phyloP scores from a whole-genome alignment of 53 echinoderm and acorn worm species.

The Luidia sarsii region DNA sequence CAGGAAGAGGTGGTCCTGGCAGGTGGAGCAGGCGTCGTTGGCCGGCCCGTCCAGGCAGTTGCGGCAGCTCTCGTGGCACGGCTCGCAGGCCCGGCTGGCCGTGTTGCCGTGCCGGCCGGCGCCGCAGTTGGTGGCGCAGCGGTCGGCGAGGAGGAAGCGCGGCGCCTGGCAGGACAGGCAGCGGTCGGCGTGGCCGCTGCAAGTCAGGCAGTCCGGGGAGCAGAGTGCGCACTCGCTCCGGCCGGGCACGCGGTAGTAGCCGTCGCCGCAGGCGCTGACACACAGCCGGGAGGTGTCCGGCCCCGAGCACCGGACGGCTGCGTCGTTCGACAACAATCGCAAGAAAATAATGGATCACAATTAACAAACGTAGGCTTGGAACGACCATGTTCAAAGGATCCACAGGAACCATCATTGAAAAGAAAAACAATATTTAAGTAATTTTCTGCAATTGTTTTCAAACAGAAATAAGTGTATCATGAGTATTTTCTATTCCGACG shows the following conservation, averaged over 20 bases:
- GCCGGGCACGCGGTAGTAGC: conserved; percentile 70
- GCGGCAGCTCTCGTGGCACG: conserved; percentile 74
- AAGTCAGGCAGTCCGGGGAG: conserved; percentile 75
- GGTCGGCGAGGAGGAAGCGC: conserved; percentile 65
- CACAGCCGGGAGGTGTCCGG: conserved; percentile 85
- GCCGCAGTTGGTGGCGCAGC: conserved; percentile 81
- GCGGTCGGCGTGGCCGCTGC: conserved; percentile 55
- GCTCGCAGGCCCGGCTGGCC: conserved; percentile 60
- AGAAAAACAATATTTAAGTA: no score
- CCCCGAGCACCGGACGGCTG: conserved; percentile 75
- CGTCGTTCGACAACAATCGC: no score
- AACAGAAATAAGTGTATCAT: no score
- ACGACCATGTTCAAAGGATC: no score
- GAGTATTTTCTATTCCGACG: no score
- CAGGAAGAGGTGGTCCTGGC: conserved; percentile 66
- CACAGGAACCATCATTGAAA: no score
- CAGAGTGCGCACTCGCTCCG: conserved; percentile 74
- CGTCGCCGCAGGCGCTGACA: conserved; percentile 78
- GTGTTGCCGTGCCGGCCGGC: conserved; percentile 70
- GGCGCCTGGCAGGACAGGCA: conserved; percentile 84
- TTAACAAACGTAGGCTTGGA: no score
- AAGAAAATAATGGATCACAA: no score
- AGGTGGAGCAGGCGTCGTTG: conserved; percentile 73
- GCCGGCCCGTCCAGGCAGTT: conserved; percentile 73
- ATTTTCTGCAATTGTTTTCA: no score